These are phyloP conservation scores for Mustela nigripes DNA, from an alignment of 2,113 vertebrate species.

Conservation along the genomic window DNA sequence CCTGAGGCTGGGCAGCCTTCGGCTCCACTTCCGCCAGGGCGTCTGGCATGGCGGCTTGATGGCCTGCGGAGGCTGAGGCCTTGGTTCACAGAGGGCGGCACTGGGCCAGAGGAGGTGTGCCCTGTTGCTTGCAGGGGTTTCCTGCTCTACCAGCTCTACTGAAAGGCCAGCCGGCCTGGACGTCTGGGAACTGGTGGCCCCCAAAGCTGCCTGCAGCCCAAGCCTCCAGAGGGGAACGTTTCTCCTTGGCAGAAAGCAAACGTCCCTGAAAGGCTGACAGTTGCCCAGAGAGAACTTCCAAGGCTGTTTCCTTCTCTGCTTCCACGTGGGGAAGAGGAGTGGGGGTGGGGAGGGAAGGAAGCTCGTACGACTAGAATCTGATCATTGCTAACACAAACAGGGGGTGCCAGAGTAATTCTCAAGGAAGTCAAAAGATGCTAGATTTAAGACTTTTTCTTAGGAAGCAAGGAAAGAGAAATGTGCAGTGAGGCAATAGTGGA, in stretches of 20 bases:
- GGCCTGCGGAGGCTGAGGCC: fast-evolving
- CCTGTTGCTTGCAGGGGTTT: fast-evolving
- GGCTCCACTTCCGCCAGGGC: fast-evolving
- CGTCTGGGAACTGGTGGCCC: fast-evolving
- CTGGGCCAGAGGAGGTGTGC: fast-evolving
- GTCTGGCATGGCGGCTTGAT: fast-evolving
- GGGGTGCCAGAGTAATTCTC: background rate
- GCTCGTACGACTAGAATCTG: background rate
- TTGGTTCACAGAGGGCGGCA: fast-evolving
- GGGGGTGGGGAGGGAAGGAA: background rate
- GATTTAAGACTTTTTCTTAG: background rate
- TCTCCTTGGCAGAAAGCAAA: background rate
- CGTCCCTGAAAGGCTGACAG: background rate
- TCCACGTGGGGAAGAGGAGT: background rate
- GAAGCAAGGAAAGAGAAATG: background rate
- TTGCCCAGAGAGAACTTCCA: background rate
- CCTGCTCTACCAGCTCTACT: background rate
- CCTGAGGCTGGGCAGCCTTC: fast-evolving
- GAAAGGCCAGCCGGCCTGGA: background rate
- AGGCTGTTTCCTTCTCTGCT: background rate
- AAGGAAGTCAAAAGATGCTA: background rate
- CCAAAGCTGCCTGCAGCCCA: fast-evolving
- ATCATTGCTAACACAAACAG: background rate
- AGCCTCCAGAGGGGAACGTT: background rate
- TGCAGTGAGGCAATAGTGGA: background rate